Conservation (phyloP, 2,797 vertebrate genomes). For the Xyrichtys novacula region DNA sequence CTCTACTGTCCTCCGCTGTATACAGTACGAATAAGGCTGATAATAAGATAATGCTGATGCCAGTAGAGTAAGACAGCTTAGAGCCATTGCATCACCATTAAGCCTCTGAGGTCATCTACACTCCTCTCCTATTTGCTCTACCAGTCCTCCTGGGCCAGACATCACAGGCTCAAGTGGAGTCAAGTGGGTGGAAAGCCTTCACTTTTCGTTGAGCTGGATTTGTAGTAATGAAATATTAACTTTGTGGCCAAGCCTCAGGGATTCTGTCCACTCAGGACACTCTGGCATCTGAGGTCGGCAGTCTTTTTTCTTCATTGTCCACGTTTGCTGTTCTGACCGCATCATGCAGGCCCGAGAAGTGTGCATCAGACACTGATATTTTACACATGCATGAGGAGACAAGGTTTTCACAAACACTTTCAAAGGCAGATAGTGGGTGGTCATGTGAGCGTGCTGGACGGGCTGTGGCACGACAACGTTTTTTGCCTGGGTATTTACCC, state of each 20-base stretch:
- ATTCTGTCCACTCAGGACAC: conserved; percentile 1
- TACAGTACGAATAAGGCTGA: no score
- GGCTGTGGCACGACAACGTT: neutral
- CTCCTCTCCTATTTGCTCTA: accelerated
- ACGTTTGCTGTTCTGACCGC: conserved; percentile 16
- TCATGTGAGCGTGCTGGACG: neutral
- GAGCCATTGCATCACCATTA: no score
- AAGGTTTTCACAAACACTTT: conserved; percentile 3
- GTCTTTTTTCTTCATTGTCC: conserved; percentile 6
- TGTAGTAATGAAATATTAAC: conserved; percentile 31
- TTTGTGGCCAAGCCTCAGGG: neutral
- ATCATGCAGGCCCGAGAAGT: conserved; percentile 16
- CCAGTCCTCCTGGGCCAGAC: neutral
- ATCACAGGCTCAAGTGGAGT: neutral
- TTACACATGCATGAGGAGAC: conserved; percentile 48
- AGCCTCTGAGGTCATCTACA: no score
- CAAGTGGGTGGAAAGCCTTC: neutral
- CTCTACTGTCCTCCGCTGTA: no score
- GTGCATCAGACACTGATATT: conserved; percentile 38
- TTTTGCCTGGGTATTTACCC: neutral
- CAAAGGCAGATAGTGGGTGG: conserved; percentile 13
- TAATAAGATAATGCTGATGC: no score
- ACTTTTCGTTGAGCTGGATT: conserved; percentile 16
- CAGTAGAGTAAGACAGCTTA: no score
- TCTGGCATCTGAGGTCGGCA: conserved; percentile 24